phyloP scores from a whole-genome alignment of 2,113 vertebrate genomes.

The Antechinus stuartii region DNA sequence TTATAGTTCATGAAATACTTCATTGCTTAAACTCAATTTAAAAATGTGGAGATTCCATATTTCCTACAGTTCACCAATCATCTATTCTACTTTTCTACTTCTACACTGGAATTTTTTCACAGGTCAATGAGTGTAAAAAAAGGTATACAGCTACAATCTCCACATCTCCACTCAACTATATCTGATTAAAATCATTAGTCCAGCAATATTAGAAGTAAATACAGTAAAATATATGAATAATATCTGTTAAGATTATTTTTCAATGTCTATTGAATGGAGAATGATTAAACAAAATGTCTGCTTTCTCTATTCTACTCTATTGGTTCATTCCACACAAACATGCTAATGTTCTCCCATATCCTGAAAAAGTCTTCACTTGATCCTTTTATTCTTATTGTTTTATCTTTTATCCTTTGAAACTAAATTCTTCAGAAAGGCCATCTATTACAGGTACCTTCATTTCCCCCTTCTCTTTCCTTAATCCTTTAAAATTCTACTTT shows the following conservation, averaged over 20 bases:
- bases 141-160: neutral
- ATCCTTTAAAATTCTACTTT: neutral
- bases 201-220: neutral
- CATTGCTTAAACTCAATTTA: neutral
- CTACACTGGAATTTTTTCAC: slow-evolving; percentile 5
- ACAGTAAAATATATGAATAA: slow-evolving; percentile 1
- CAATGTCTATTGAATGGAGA: neutral
- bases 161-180: neutral
- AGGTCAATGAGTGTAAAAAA: slow-evolving; percentile 40
- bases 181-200: neutral
- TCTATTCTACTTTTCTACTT: neutral
- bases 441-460: neutral
- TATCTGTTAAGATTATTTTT: slow-evolving; percentile 16
- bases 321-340: slow-evolving; percentile 13
- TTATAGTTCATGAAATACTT: neutral
- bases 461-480: neutral
- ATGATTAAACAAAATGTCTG: neutral
- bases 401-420: neutral
- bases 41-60: neutral
- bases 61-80: neutral
- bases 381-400: neutral
- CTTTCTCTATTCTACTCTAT: neutral
- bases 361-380: neutral
- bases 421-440: neutral
- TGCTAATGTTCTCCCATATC: neutral